phyloP scores from a whole-genome alignment of 2,113 vertebrate species.

The Limanda limanda region DNA sequence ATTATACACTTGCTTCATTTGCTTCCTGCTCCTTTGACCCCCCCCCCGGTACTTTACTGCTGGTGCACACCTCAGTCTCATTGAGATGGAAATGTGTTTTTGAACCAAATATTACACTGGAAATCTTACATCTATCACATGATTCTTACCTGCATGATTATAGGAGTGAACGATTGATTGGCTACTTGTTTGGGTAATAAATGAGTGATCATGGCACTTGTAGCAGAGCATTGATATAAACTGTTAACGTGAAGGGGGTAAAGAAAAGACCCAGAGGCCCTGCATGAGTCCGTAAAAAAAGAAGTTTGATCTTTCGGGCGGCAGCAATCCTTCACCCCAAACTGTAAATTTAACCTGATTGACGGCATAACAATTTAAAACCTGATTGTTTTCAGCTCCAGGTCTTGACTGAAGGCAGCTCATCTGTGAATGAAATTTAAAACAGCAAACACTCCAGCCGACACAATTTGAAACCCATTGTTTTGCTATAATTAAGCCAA shows the following conservation, averaged over 20 bases:
- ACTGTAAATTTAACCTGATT: constrained; percentile 86
- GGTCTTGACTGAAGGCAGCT: constrained; percentile 85
- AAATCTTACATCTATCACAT: background rate
- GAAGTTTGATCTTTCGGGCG: constrained; percentile 58
- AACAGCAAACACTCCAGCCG: constrained; percentile 67
- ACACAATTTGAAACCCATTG: constrained; percentile 60
- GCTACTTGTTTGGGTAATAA: constrained; percentile 16
- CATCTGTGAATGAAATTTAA: constrained; percentile 79
- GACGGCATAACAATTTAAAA: constrained; percentile 79
- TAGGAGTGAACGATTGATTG: constrained; percentile 31
- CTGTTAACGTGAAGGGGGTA: background rate
- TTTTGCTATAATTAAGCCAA: constrained; percentile 47
- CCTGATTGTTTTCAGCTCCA: constrained; percentile 86
- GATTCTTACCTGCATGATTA: background rate
- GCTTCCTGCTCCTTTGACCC: constrained; percentile 61
- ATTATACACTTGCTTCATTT: constrained; percentile 76
- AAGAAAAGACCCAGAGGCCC: background rate
- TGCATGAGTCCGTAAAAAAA: constrained; percentile 24
- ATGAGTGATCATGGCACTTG: background rate
- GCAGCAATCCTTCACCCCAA: constrained; percentile 82
- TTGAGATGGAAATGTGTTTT: constrained; percentile 29
- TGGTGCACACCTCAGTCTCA: constrained; percentile 41
- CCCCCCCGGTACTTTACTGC: constrained; percentile 52
- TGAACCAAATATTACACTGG: background rate
- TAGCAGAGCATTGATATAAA: background rate